phyloP scores from a whole-genome alignment of 2,888 invertebrate species.

The Agonopterix heracliana region DNA sequence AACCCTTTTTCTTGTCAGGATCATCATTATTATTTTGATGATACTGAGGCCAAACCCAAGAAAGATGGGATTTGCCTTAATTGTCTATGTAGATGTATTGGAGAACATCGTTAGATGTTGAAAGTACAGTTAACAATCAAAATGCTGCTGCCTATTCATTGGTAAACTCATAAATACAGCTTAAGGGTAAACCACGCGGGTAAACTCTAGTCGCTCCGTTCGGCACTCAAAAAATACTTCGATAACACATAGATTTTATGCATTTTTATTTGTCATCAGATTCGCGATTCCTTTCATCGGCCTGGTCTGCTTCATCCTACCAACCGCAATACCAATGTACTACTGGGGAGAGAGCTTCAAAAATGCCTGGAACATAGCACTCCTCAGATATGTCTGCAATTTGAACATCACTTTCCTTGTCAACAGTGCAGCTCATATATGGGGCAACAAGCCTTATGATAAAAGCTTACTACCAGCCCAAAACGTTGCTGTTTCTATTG shows the following conservation, averaged over 20 bases:
- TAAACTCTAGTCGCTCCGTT: too few relatives aligned
- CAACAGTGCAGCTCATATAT: conserved; percentile 79
- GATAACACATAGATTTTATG: not conserved
- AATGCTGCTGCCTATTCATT: too few relatives aligned
- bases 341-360: conserved; percentile 72
- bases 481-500: conserved; percentile 24
- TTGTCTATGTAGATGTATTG: too few relatives aligned
- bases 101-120: too few relatives aligned
- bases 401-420: conserved; percentile 77
- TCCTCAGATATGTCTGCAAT: conserved; percentile 71
- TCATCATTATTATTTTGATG: too few relatives aligned
- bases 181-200: too few relatives aligned
- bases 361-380: conserved; percentile 45
- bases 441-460: conserved; percentile 64
- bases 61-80: too few relatives aligned
- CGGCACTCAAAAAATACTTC: not conserved
- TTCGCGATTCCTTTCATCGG: conserved; percentile 79
- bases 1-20: too few relatives aligned
- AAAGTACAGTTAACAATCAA: too few relatives aligned
- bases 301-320: conserved; percentile 64
- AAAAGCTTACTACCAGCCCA: conserved; percentile 30
- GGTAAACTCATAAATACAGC: too few relatives aligned
- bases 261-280: conserved; percentile 28
- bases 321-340: conserved; percentile 62
- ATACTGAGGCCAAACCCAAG: too few relatives aligned